Evolutionary conservation across 2,113 vertebrate species (phyloP).

Genomic region (Falco punctatus): DNA sequence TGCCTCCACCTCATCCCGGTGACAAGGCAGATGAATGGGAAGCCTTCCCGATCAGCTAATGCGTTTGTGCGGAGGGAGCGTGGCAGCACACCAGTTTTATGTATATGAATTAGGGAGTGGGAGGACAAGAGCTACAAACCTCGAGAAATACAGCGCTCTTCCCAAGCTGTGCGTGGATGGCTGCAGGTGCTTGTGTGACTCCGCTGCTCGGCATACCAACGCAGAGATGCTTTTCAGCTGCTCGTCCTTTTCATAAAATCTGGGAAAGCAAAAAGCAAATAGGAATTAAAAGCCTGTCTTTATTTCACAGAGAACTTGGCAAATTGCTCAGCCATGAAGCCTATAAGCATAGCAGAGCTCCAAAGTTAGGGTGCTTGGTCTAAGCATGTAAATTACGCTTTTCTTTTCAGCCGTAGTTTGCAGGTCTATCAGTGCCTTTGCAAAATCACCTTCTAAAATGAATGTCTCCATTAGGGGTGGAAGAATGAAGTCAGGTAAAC

Average conservation of each 20-base stretch:
- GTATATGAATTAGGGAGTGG: constrained; percentile 61
- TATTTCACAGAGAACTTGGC: neutral
- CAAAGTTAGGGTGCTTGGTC: neutral
- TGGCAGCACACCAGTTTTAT: constrained; percentile 54
- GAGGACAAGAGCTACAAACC: constrained; percentile 61
- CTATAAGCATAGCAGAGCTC: neutral
- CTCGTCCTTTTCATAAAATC: neutral
- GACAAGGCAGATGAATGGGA: constrained; percentile 67
- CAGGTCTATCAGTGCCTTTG: neutral
- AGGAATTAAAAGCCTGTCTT: constrained; percentile 30
- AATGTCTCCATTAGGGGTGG: constrained; percentile 11
- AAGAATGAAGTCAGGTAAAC: constrained; percentile 25
- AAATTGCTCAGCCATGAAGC: constrained; percentile 7
- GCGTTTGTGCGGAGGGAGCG: constrained; percentile 34
- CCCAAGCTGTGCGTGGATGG: constrained; percentile 43
- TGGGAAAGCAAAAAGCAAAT: constrained; percentile 17
- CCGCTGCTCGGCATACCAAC: neutral
- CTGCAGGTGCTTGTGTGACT: constrained; percentile 42
- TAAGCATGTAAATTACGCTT: neutral
- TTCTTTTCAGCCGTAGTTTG: neutral
- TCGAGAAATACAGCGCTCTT: constrained; percentile 41
- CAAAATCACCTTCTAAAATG: constrained; percentile 16
- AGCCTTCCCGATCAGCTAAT: constrained; percentile 58
- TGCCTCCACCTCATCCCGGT: constrained; percentile 40
- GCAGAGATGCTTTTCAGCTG: constrained; percentile 33